Conservation (phyloP, 2,797 vertebrate species). For the Danio tinwini region DNA sequence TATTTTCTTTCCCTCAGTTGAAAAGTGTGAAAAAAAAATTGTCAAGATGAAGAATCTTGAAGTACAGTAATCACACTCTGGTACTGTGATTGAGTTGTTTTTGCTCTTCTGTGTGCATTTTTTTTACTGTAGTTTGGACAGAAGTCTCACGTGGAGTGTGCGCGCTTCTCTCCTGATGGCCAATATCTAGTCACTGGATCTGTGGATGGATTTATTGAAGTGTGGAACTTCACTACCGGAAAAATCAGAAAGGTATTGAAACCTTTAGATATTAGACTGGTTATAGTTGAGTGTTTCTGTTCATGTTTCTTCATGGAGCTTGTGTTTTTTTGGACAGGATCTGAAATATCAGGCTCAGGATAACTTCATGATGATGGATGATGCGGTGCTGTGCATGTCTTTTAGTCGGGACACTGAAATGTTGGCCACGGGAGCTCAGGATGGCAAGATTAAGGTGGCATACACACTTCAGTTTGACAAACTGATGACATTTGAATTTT, state of each 20-base stretch:
- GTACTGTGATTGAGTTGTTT: not conserved
- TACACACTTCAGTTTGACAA: too few species aligned
- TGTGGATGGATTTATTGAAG: conserved; percentile 97
- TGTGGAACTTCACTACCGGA: conserved; percentile 99
- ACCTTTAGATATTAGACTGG: not conserved
- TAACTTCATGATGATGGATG: conserved; percentile 99
- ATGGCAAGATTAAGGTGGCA: conserved; percentile 94
- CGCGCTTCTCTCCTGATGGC: conserved; percentile 95
- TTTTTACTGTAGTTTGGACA: conserved; percentile 87
- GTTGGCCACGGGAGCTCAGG: conserved; percentile 94
- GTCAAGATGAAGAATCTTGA: too few species aligned
- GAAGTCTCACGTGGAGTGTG: conserved; percentile 97
- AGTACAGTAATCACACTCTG: too few species aligned
- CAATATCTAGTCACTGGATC: conserved; percentile 97
- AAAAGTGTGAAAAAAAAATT: too few species aligned
- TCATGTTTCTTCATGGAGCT: not conserved
- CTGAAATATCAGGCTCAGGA: conserved; percentile 98
- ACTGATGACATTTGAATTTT: too few species aligned
- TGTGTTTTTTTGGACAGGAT: conserved; percentile 78
- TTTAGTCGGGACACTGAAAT: conserved; percentile 98
- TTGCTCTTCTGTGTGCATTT: not conserved
- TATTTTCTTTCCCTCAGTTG: too few species aligned
- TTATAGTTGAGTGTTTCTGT: not conserved
- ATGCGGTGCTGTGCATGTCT: conserved; percentile 96
- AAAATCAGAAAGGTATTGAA: conserved; percentile 93